Evolutionary conservation across 1,140 invertebrate species (phyloP), one percentile per base, ranked within the genome.

Genomic region (Lordiphosa mommai): DNA sequence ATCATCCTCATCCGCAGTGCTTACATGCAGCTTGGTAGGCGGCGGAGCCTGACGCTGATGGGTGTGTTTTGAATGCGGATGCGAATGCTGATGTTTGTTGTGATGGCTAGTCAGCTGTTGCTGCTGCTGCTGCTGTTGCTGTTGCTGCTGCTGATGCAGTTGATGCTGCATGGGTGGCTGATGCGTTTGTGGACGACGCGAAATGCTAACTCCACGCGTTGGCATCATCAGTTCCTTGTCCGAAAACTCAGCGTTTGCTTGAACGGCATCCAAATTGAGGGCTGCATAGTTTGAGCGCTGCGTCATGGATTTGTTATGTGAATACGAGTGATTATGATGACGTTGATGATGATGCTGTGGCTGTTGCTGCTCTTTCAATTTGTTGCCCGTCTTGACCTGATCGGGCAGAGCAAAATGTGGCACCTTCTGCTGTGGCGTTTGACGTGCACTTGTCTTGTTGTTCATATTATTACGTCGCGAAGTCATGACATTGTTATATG

Each of bases 121-220:
- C 10, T 56, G 41, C 16, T 50, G 66, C 27, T 63, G 46, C 1
- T 50, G 53, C n/a, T 56, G 53, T n/a, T 16, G n/a, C 17, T 40
- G 38, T 14, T 58, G 44, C 41, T 82, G 74, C 27, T 79, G 74
- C 46, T 79, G 74, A 36, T 79, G 76, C 8, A 79, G 30, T 50
- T 79, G 74, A 43, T 79, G 73, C 23, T 79, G 73, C 27, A 43
- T 32, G 0, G 72, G 72, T 43, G 37, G 64, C 17, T 23, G 14
- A 23, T 40, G 53, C 4, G 29, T 10, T 4, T 59, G 53, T 14
- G 43, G 23, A 12, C 51, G 63, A 4, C 41, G 69, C 1, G n/a
- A 9, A 13, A 9, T 55, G 20, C 32, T 32, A 6, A n/a, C 16
- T 2, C 4, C 37, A 27, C 36, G 23, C 10, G n/a, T 12, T 6